Base-by-base conservation (phyloP, 1,140 invertebrate species). In the Scaptomyza hsui region DNA sequence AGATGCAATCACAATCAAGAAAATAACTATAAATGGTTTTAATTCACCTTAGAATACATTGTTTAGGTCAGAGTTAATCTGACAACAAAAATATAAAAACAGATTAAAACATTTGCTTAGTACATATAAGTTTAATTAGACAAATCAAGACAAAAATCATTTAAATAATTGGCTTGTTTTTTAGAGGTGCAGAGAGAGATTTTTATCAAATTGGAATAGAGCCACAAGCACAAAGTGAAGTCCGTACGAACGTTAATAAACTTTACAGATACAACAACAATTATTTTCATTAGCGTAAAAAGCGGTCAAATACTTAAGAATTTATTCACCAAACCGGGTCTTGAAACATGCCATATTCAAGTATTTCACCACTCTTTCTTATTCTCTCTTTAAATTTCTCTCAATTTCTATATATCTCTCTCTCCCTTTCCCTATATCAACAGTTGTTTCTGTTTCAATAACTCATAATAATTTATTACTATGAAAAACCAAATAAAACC, bases 401-500 rank as follows among this genome's bases (percentile, higher is more conserved):
- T 29, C 26, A n/a, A 1, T 9, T n/a, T 48, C 12, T n/a, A 15
- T 29, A 3, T 18, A 15, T 29, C 7, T 18, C 13, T 24, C 37
- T 16, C 10, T 55, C 21, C 41, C 4, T 10, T 0, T 26, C n/a
- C 13, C 16, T 29, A 37, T 32, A 57, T 53, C 55, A 59, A 59
- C 63, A 67, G 63, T 59, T 67, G 63, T 56, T 56, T 21, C 29
- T 49, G 15, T 48, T 39, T 59, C 7, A 44, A 47, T n/a, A 24
- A 49, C 37, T 53, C 32, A 53, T 53, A 42, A 15, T 55, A 44
- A 57, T 18, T 29, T 12, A 55, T 55, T 41, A 10, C 39, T 26
- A 26, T 37, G 15, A 47, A 15, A 24, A 21, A n/a, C 19, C 19
- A 12, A 39, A 52, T 12, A 0, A 37, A 39, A 39, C 13, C n/a